Evolutionary conservation across 1,140 invertebrate species (phyloP), one percentile per base, ranked within the genome.

Genomic region (Sinonovacula constricta): DNA sequence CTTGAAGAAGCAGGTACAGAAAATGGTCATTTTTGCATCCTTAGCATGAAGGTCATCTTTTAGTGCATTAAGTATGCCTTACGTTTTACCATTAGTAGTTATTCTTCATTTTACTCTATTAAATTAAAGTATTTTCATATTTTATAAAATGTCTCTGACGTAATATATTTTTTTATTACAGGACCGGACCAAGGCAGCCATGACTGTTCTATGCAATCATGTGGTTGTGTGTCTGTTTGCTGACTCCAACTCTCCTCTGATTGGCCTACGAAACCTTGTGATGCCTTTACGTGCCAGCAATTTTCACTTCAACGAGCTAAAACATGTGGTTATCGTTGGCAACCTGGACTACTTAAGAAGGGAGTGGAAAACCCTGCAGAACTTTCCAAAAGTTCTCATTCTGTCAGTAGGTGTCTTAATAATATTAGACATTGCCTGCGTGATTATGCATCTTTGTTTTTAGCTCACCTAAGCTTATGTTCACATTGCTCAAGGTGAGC

Each of bases 301-400:
- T 93, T 99, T 99, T 92, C 98, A 99, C 92, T 99, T 99, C 91
- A 97, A 99, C 91, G 99, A 99, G 93, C 94, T 99, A 83, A 99
- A 99, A 92, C 98, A 99, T 92, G 97, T 99, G 84, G 97, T 99
- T 70, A 99, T 99, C 88, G 98, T 99, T 74, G 98, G 98, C 51
- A 98, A 98, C 87, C 96, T 99, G 77, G 98, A 99, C 87, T 99
- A 99, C 91, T 96, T 99, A 82, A 93, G 96, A 83, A 94, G 92
- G 82, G 99, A 99, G 92, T 99, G 99, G 99, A 99, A 99, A 92
- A 99, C 99, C 95, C 93, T 99, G 87, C 97, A 99, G 92, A 99
- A 99, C 94, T 94, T 99, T 90, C 99, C 99, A 31, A 99, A 99
- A 93, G 98, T 99, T 88, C 99, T 97, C 87, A 97, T 99, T 87